Base-by-base conservation (phyloP, 2,888 invertebrate species). In the Alsophila aescularia region DNA sequence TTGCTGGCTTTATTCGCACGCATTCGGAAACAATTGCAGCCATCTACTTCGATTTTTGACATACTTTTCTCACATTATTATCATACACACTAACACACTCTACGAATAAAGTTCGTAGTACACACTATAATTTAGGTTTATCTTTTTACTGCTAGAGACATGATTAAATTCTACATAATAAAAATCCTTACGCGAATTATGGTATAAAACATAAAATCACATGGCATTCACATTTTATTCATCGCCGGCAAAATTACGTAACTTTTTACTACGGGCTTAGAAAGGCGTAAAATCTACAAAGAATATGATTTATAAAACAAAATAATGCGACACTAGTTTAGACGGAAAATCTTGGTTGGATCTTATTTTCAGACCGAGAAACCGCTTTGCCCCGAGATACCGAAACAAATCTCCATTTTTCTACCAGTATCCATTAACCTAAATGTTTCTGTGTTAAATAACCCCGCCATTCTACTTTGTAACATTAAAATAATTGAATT, bases 401-500 rank as follows among this genome's bases (percentile, higher is more conserved):
- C 52, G 58, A 61, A 65, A 62, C 62, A 63, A 61, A 54, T 59
- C 54, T 58, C 54, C 37, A 63, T 66, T 66, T 62, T 66, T 66
- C 55, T 54, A 61, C 62, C 58, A 60, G 63, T 66, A 61, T 66
- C 66, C 66, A 66, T 66, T 66, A 66, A 66, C 63, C 66, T 54
- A 66, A 66, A 66, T 63, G 63, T 66, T 67, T 65, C 62, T 65
- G 59, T 67, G 62, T 67, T 64, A 67, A 67, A 65, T 65, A 65
- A 65, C 64, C 60, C 58, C 49, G 54, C 65, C 62, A 64, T 62
- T 66, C 62, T 65, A 61, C 64, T 67, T 65, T 67, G 65, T 65
- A 64, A 61, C 65, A 67, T 65, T 64, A 64, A 67, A 65, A 67
- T 66, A 66, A 68, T 63, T 68, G 60, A 65, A 65, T 67, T 58